These are phyloP conservation scores for Oreochromis tanganicae DNA, from an alignment of 2,113 vertebrate species.

Conservation along the genomic window DNA sequence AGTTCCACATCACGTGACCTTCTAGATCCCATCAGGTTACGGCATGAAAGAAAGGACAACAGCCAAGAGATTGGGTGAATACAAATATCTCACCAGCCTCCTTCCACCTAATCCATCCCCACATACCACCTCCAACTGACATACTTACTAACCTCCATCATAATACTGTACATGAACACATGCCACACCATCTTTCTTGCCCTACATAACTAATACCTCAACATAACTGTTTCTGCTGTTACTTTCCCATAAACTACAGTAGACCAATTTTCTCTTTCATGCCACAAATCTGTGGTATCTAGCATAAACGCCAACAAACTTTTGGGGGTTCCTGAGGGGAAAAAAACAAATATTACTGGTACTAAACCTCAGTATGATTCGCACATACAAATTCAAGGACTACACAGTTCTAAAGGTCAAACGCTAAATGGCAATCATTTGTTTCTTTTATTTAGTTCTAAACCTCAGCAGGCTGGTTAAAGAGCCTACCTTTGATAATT, in stretches of 20 bases:
- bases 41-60: neutral
- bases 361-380: neutral
- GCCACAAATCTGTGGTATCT: neutral
- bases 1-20: neutral
- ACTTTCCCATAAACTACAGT: neutral
- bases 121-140: neutral
- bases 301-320: neutral
- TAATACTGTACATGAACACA: neutral
- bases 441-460: neutral
- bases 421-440: neutral
- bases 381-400: neutral
- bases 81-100: neutral
- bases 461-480: neutral
- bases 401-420: neutral
- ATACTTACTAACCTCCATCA: neutral
- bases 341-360: neutral
- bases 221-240: neutral
- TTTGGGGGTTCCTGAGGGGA: neutral
- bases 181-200: neutral
- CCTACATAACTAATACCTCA: neutral
- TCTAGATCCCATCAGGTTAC: neutral
- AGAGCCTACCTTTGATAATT: neutral
- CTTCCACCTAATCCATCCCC: neutral
- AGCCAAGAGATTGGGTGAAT: neutral
- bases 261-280: neutral